phyloP scores from a whole-genome alignment of 2,113 vertebrate species.

The Barbus barbus region DNA sequence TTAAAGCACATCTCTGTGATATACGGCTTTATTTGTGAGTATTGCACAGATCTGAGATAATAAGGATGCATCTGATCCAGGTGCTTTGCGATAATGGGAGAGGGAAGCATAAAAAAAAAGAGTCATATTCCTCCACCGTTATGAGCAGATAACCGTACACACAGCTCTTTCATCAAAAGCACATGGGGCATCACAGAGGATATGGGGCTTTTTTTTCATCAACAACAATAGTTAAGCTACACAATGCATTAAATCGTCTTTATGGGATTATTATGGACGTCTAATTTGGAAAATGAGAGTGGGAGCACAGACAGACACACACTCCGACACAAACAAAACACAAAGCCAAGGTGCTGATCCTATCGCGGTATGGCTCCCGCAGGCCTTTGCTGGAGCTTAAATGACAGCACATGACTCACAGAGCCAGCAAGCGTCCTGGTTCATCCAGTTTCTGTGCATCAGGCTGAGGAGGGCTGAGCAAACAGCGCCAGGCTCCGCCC shows the following conservation, averaged over 20 bases:
- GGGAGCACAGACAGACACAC: slow-evolving; percentile 29
- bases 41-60: slow-evolving; percentile 51
- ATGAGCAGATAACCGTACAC: slow-evolving; percentile 47
- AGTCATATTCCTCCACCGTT: slow-evolving; percentile 29
- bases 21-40: slow-evolving; percentile 49
- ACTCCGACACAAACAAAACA: slow-evolving; percentile 14
- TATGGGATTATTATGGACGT: slow-evolving; percentile 37
- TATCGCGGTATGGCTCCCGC: slow-evolving; percentile 27
- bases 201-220: slow-evolving; percentile 13
- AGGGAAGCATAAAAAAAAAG: slow-evolving; percentile 16
- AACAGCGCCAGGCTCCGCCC: not conserved
- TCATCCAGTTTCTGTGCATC: slow-evolving; percentile 35
- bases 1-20: slow-evolving; percentile 39
- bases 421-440: slow-evolving; percentile 23
- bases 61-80: slow-evolving; percentile 40
- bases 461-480: not conserved
- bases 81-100: slow-evolving; percentile 1
- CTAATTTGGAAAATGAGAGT: slow-evolving; percentile 14
- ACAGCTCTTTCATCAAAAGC: slow-evolving; percentile 38
- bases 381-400: slow-evolving; percentile 32
- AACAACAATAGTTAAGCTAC: slow-evolving; percentile 18
- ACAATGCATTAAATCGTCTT: slow-evolving; percentile 3
- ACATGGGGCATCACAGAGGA: slow-evolving; percentile 26
- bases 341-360: slow-evolving; percentile 25
- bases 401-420: slow-evolving; percentile 40